phyloP scores from a whole-genome alignment of 2,888 invertebrate species.

The Hirtodrosophila trivittata region DNA sequence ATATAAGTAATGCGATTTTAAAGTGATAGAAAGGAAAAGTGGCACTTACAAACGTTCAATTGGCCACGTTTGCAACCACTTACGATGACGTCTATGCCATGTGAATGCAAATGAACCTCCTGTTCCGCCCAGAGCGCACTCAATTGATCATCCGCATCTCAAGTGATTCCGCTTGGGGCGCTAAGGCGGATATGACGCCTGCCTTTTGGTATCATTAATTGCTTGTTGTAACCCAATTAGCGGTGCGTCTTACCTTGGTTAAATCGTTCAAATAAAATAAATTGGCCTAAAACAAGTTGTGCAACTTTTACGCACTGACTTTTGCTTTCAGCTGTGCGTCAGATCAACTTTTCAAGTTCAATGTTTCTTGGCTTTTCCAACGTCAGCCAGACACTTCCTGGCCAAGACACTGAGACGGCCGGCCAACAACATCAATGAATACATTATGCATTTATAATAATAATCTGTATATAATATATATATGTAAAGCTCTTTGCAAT shows the following conservation, averaged over 20 bases:
- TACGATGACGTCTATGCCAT: neutral
- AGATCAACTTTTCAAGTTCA: constrained; percentile 61
- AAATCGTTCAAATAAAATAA: neutral
- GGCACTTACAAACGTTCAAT: constrained; percentile 1
- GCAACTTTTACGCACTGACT: constrained; percentile 55
- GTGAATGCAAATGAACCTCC: neutral
- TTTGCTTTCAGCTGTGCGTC: constrained; percentile 30
- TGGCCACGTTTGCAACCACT: constrained; percentile 1
- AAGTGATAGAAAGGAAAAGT: constrained; percentile 49
- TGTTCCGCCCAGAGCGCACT: neutral
- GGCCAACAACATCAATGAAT: constrained; percentile 18
- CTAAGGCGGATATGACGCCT: neutral
- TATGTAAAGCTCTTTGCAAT: neutral
- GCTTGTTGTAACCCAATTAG: constrained; percentile 48
- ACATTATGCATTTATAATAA: constrained; percentile 30
- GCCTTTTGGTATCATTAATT: constrained; percentile 2
- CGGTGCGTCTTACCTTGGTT: neutral
- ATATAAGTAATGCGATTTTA: constrained; percentile 59
- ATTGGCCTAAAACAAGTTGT: constrained; percentile 50
- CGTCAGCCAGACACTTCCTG: constrained; percentile 49
- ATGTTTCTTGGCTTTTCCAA: constrained; percentile 59
- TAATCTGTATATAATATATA: neutral
- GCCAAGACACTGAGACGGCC: too few relatives aligned
- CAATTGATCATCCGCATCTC: neutral
- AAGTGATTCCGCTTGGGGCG: too few relatives aligned